These are phyloP conservation scores for Neomorphus geoffroyi DNA, from an alignment of 2,797 vertebrate species.

Conservation along the genomic window DNA sequence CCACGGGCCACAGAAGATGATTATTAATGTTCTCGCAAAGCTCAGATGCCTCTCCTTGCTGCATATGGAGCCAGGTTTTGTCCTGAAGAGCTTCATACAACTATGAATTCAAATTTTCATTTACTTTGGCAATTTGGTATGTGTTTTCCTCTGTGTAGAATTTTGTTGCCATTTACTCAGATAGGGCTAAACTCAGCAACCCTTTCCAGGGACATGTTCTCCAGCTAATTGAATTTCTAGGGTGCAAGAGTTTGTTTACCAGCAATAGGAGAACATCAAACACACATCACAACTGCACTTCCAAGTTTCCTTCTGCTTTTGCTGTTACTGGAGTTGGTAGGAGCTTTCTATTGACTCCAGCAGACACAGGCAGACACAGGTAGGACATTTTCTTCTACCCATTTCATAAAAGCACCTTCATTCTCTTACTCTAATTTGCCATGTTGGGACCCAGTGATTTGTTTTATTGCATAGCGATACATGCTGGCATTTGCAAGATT, in stretches of 20 bases:
- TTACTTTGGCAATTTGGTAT: conserved; percentile 56
- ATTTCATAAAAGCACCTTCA: neutral
- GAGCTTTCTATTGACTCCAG: neutral
- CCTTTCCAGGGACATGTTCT: neutral
- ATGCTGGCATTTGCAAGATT: neutral
- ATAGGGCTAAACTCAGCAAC: neutral
- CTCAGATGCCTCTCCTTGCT: neutral
- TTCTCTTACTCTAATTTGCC: neutral
- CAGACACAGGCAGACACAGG: neutral
- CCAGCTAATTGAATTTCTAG: conserved; percentile 16
- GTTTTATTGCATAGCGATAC: neutral
- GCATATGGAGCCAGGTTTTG: neutral
- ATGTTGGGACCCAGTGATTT: neutral
- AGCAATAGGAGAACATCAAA: conserved; percentile 54
- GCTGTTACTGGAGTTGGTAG: neutral
- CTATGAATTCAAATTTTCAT: conserved; percentile 53
- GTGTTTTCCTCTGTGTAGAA: neutral
- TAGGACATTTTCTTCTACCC: neutral
- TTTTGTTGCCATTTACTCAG: conserved; percentile 11
- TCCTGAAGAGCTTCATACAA: neutral
- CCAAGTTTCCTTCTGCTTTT: conserved; percentile 31
- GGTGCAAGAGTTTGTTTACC: neutral
- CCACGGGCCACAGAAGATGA: neutral
- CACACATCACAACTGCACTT: neutral
- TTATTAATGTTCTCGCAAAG: conserved; percentile 10